Evolutionary conservation across 2,888 invertebrate genomes (phyloP).

Genomic region (Eilema sororculum): DNA sequence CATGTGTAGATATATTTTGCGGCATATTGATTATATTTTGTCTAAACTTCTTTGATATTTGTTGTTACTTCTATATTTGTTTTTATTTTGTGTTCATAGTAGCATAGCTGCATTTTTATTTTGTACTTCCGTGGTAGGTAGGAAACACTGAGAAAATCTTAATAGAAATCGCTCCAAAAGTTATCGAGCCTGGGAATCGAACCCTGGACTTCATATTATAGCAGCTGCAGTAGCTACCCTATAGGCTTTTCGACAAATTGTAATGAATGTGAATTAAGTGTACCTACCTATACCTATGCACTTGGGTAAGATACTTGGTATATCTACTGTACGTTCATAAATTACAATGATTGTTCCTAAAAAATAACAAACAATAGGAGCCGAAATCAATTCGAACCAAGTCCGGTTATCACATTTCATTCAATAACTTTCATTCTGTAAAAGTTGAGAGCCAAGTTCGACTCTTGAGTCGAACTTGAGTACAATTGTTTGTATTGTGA

Average conservation of each 20-base stretch:
- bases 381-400: background rate
- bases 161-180: background rate
- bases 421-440: background rate
- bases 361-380: background rate
- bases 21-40: slow-evolving; percentile 8
- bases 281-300: too few relatives aligned
- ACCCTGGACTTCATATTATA: background rate
- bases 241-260: too few relatives aligned
- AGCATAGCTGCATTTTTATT: background rate
- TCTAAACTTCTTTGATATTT: background rate
- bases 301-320: too few relatives aligned
- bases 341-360: background rate
- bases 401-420: background rate
- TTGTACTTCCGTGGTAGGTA: background rate
- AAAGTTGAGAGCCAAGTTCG: background rate
- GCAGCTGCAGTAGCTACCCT: background rate
- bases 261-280: background rate
- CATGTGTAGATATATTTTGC: slow-evolving; percentile 40
- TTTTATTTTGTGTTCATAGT: background rate
- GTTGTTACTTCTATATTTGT: background rate
- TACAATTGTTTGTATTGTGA: background rate
- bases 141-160: background rate
- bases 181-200: background rate
- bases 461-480: background rate
- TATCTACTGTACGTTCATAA: too few relatives aligned